Base-by-base conservation (phyloP, 1,140 invertebrate species). In the Acromyrmex heyeri region DNA sequence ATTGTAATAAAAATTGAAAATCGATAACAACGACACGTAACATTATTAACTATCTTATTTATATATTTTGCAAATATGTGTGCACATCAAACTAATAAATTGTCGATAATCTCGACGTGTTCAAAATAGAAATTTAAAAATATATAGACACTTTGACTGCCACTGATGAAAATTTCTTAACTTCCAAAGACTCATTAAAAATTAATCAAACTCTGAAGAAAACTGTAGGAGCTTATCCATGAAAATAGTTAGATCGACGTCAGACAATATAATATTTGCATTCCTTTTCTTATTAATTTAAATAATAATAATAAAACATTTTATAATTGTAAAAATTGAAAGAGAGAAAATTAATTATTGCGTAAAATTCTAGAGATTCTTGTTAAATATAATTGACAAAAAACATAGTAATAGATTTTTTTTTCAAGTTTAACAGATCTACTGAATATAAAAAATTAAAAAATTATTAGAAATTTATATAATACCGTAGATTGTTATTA, bases 201-300 rank as follows among this genome's bases (percentile, higher is more conserved):
- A 21, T 82, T 72, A 34, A 82, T 81, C 67, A 38, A 79, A 69
- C n/a, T 79, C 16, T 5, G 10, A 38, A 7, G 44, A 76, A 44
- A 50, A 50, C 14, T 50, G 48, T 0, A 16, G 1, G 10, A 38
- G 18, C 3, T 65, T 21, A 7, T 50, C 16, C 30, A 65, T 78
- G 12, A 44, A 44, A 18, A 34, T 77, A 76, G 48, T 77, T 30
- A 27, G 16, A 62, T 77, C 18, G 38, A 77, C 24, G 24, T 12
- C 24, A 77, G 27, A 64, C 24, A 1, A 16, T 18, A 64, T 14
- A 44, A 44, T 44, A 10, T 57, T 16, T n/a, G 38, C 3, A 34
- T 65, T 38, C n/a, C 8, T 65, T 27, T 72, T 14, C 4, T 77
- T 30, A 21, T n/a, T 48, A 27, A 62, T 30, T 10, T 27, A 14